Percentiles rank a stretch among this genome's conserved stretches.
Conservation (phyloP, 2,797 vertebrate genomes). For the Neostethus bicornis region DNA sequence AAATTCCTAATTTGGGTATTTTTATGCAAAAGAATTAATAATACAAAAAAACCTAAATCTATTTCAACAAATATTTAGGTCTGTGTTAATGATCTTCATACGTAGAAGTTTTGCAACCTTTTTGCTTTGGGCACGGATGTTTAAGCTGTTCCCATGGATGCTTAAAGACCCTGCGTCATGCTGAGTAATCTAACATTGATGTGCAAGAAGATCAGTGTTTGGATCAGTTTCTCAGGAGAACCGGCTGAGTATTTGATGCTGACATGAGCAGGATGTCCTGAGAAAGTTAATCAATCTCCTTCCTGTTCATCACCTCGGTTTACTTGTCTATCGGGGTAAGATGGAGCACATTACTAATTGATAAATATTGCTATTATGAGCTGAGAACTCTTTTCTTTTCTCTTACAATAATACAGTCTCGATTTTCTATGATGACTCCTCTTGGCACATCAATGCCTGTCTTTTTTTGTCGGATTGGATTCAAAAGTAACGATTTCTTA, state of each 20-base stretch:
- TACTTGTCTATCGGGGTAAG: conserved; percentile 1
- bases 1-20: too few relatives aligned
- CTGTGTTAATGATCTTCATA: too few relatives aligned
- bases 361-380: conserved; percentile 10
- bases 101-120: too few relatives aligned
- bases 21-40: too few relatives aligned
- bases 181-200: background rate
- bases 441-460: background rate
- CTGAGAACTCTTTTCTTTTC: background rate
- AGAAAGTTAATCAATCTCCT: conserved; percentile 13
- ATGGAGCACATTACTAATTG: background rate
- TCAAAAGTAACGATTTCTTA: background rate
- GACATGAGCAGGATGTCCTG: conserved; percentile 1
- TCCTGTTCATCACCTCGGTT: conserved; percentile 5
- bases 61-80: background rate
- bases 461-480: background rate
- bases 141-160: background rate
- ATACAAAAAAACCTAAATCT: too few relatives aligned
- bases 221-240: conserved; percentile 15
- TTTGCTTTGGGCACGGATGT: too few relatives aligned
- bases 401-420: background rate
- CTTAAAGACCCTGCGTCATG: background rate
- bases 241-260: conserved; percentile 2
- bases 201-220: conserved; percentile 9
- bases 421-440: background rate